These are phyloP conservation scores for Drosophila ironensis DNA, from an alignment of 1,140 invertebrate genomes.

Conservation along the genomic window DNA sequence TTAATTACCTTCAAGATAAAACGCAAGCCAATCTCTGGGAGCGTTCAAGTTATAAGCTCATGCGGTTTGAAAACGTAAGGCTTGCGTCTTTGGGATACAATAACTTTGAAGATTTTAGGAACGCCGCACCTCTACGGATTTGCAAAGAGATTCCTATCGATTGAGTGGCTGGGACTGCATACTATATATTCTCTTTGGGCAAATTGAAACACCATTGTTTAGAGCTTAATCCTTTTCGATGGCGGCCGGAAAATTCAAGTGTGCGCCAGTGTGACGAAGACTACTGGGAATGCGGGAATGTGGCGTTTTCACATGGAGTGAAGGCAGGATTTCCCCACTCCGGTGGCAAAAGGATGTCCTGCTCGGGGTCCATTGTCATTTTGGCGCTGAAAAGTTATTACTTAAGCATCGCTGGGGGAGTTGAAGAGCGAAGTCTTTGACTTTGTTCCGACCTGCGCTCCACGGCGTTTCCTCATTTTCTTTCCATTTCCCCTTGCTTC, in stretches of 20 bases:
- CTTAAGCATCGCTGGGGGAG: conserved; percentile 48
- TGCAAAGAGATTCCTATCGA: too few species aligned
- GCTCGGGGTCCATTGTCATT: conserved; percentile 13
- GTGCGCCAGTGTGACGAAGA: background rate
- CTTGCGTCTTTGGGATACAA: too few species aligned
- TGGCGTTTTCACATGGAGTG: too few species aligned
- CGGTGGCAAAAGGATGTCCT: background rate
- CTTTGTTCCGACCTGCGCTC: conserved; percentile 29
- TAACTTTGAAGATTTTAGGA: too few species aligned
- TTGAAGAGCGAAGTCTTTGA: conserved; percentile 47
- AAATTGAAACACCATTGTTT: background rate
- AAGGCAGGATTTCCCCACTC: background rate
- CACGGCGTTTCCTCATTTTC: conserved; percentile 5
- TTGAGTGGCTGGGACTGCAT: too few species aligned
- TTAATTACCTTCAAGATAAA: too few species aligned
- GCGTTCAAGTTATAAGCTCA: too few species aligned
- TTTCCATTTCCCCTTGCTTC: background rate
- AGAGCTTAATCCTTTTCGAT: background rate
- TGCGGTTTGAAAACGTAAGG: too few species aligned
- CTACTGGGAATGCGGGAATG: conserved; percentile 6
- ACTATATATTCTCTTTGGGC: too few species aligned
- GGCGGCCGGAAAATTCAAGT: background rate
- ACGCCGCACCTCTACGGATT: too few species aligned
- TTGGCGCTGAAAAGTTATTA: conserved; percentile 46
- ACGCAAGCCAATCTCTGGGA: too few species aligned